A percentile compares a stretch with the other conserved stretches of the same genome.
phyloP scores from a whole-genome alignment of 2,113 vertebrate species.

The Hipposideros armiger region DNA sequence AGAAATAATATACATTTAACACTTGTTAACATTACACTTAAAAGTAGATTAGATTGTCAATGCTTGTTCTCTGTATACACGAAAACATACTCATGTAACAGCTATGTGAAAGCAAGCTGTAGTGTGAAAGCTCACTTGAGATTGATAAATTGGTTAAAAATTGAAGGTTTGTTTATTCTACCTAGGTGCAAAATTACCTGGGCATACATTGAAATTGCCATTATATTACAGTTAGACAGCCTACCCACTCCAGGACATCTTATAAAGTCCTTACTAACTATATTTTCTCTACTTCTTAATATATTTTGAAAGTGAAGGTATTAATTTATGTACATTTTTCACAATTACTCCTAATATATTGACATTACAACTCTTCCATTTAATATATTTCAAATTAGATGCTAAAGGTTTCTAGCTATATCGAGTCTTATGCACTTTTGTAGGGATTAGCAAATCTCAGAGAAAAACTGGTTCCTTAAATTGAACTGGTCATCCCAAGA shows the following conservation, averaged over 20 bases:
- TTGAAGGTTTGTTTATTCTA: not conserved
- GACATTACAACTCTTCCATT: not conserved
- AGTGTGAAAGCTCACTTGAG: not conserved
- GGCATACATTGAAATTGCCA: not conserved
- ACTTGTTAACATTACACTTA: not conserved
- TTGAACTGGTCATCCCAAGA: constrained; percentile 71
- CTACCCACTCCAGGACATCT: not conserved
- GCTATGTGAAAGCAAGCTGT: not conserved
- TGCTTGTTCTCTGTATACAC: not conserved
- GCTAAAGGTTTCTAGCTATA: not conserved
- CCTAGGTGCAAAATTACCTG: not conserved
- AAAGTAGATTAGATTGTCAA: not conserved
- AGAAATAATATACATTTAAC: constrained; percentile 27
- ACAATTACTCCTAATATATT: constrained; percentile 5
- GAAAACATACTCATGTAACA: not conserved
- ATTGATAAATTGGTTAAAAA: not conserved
- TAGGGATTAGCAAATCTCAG: constrained; percentile 64
- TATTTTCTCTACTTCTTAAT: not conserved
- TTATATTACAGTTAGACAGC: not conserved
- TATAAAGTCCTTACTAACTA: not conserved
- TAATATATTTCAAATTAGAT: not conserved
- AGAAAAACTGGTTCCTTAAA: constrained; percentile 74
- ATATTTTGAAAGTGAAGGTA: constrained; percentile 26
- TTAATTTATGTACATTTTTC: not conserved
- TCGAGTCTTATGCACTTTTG: constrained; percentile 44